phyloP scores from a whole-genome alignment of 2,888 invertebrate species.

The Hetaerina titia region DNA sequence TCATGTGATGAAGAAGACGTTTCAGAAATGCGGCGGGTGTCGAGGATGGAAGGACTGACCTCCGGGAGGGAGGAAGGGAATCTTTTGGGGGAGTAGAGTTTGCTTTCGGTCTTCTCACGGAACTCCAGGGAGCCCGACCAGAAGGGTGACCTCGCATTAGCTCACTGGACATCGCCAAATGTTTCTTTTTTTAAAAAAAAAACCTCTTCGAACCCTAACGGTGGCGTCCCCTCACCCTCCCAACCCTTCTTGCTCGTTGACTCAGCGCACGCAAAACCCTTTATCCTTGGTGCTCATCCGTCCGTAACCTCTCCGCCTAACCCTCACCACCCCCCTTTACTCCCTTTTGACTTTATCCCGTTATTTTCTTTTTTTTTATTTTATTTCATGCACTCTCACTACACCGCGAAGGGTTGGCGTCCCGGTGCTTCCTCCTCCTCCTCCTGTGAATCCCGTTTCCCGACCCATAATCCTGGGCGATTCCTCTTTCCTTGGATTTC shows the following conservation, averaged over 20 bases:
- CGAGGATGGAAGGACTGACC: too few relatives aligned
- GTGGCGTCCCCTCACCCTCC: neutral
- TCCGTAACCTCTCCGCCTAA: neutral
- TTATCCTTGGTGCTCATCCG: neutral
- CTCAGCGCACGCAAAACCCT: neutral
- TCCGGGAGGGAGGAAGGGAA: too few relatives aligned
- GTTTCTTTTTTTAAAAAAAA: neutral
- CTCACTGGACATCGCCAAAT: neutral
- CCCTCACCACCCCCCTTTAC: neutral
- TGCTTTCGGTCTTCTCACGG: neutral
- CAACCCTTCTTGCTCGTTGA: neutral
- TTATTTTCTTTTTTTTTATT: neutral
- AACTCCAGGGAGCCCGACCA: neutral
- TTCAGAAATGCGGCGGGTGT: neutral
- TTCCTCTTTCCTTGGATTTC: neutral
- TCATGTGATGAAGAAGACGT: neutral
- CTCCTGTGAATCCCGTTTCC: neutral
- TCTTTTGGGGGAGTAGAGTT: too few relatives aligned
- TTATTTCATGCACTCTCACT: neutral
- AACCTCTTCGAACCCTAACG: neutral
- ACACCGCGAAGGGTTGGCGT: neutral
- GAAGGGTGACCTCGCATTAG: neutral
- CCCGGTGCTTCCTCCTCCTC: neutral
- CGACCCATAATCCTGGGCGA: neutral
- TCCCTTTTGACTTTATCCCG: neutral